Conservation (phyloP, 2,888 invertebrate genomes). For the Andrena fulva region DNA sequence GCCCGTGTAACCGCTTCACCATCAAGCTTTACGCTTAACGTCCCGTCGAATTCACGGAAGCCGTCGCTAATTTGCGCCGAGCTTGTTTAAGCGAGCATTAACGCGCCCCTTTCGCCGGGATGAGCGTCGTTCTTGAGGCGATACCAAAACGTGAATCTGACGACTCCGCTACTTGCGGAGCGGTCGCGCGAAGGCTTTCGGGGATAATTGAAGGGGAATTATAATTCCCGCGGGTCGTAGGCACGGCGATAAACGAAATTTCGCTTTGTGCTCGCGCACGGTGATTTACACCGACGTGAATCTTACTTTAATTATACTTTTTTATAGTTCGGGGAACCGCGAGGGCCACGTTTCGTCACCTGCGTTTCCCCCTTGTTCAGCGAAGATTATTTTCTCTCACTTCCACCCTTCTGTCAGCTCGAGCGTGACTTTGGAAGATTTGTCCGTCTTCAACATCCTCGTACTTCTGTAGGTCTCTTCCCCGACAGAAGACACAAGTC, state of each 20-base stretch:
- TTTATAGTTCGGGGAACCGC: conserved; percentile 44
- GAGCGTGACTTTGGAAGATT: too few relatives aligned
- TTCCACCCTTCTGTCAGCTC: too few relatives aligned
- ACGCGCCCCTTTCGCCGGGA: conserved; percentile 21
- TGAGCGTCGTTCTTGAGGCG: neutral
- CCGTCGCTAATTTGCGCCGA: conserved; percentile 1
- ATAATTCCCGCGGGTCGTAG: conserved; percentile 51
- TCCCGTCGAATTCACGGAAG: conserved; percentile 16
- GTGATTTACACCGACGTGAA: conserved; percentile 54
- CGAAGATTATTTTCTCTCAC: neutral
- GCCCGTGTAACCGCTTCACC: neutral
- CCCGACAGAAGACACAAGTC: neutral
- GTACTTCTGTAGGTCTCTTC: too few relatives aligned
- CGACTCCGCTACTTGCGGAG: conserved; percentile 7
- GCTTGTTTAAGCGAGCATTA: conserved; percentile 26
- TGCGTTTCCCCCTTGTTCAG: neutral
- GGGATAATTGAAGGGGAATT: conserved; percentile 57
- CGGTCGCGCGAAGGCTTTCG: neutral
- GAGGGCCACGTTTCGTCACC: conserved; percentile 18
- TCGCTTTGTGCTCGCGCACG: conserved; percentile 32
- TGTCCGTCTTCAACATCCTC: too few relatives aligned
- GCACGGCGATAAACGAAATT: conserved; percentile 52
- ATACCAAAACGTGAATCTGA: neutral
- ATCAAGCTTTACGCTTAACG: neutral
- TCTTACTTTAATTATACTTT: conserved; percentile 48